Conservation (phyloP, 2,113 vertebrate genomes). For the Calidris pugnax region DNA sequence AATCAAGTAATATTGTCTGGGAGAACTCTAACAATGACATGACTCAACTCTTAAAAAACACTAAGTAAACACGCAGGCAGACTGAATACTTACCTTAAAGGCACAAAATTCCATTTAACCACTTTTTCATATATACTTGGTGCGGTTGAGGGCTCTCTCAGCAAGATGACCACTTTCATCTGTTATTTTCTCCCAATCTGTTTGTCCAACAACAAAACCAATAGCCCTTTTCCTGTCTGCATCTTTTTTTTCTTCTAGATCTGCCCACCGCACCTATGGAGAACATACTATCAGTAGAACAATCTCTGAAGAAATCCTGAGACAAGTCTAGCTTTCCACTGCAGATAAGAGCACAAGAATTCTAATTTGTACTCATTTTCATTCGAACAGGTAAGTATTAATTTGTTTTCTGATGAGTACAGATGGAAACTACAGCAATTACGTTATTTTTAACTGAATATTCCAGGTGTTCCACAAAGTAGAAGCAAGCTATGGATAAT, state of each 20-base stretch:
- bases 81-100: slow-evolving; percentile 77
- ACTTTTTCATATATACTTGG: slow-evolving; percentile 94
- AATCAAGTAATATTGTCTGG: not conserved
- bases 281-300: slow-evolving; percentile 50
- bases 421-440: not conserved
- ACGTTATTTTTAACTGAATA: not conserved
- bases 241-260: slow-evolving; percentile 97
- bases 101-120: slow-evolving; percentile 67
- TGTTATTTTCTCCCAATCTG: slow-evolving; percentile 99
- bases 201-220: slow-evolving; percentile 98
- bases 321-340: not conserved
- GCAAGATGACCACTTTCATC: slow-evolving; percentile 96
- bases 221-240: slow-evolving; percentile 97
- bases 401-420: not conserved
- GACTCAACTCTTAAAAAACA: not conserved
- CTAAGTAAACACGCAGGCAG: not conserved
- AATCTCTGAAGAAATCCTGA: not conserved
- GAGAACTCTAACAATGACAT: not conserved
- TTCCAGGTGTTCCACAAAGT: not conserved
- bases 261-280: slow-evolving; percentile 95
- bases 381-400: not conserved
- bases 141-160: slow-evolving; percentile 96
- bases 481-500: not conserved
- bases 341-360: not conserved
- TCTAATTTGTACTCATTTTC: not conserved